Evolutionary conservation across 2,797 vertebrate species (phyloP).

Genomic region (Rhinella marina): DNA sequence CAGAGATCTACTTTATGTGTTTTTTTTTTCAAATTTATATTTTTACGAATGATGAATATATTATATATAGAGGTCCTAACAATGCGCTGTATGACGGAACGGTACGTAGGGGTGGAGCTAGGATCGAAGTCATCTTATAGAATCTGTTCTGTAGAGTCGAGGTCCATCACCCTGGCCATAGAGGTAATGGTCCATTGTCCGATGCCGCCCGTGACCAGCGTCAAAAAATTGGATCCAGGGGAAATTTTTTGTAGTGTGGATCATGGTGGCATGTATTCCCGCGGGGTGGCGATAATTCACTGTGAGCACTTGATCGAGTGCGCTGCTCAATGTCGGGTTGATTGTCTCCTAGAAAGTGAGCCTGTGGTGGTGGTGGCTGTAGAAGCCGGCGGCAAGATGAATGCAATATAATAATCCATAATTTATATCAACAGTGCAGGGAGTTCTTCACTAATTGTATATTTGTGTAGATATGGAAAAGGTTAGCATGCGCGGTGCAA

Average conservation of each 20-base stretch:
- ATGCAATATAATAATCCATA: slow-evolving; percentile 8
- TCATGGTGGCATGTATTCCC: too few species aligned
- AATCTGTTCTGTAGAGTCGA: not conserved
- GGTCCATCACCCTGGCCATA: not conserved
- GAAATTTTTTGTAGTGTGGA: not conserved
- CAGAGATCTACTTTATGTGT: slow-evolving; percentile 26
- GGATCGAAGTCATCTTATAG: not conserved
- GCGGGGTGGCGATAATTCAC: not conserved
- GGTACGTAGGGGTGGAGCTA: not conserved
- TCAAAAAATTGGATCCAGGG: not conserved
- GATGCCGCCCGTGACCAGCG: not conserved
- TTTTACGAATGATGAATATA: slow-evolving; percentile 55
- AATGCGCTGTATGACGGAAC: slow-evolving; percentile 50
- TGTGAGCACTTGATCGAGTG: slow-evolving; percentile 3
- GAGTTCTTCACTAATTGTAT: not conserved
- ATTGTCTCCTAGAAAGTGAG: not conserved
- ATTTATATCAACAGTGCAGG: slow-evolving; percentile 16
- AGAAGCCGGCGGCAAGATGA: not conserved
- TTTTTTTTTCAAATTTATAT: slow-evolving; percentile 57
- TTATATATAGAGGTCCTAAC: slow-evolving; percentile 30
- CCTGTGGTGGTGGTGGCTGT: not conserved
- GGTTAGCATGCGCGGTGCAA: not conserved
- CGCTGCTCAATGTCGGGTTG: not conserved
- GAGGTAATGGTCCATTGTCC: not conserved
- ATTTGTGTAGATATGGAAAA: not conserved